Percentiles rank a stretch among this genome's conserved stretches.
phyloP scores from a whole-genome alignment of 1,140 invertebrate species.

The Apis dorsata region DNA sequence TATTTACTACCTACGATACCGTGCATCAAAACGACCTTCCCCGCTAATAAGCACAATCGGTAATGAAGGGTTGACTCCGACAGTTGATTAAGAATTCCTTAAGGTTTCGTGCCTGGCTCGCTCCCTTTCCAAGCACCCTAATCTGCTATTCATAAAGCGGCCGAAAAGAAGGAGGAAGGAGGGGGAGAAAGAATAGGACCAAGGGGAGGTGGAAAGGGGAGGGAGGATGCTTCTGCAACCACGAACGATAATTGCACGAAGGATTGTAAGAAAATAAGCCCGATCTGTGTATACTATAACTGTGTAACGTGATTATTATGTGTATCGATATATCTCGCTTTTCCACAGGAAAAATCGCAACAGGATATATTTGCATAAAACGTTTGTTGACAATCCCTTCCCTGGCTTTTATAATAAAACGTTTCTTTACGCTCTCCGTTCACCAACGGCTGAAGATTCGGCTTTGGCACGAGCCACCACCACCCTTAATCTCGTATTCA shows the following conservation, averaged over 20 bases:
- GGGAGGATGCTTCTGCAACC: background rate
- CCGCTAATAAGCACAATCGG: slow-evolving; percentile 61
- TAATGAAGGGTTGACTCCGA: slow-evolving; percentile 57
- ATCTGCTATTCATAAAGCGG: slow-evolving; percentile 63
- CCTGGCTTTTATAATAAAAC: no score
- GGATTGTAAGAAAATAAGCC: background rate
- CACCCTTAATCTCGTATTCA: slow-evolving; percentile 36
- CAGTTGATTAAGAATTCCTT: slow-evolving; percentile 60
- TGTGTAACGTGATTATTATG: no score
- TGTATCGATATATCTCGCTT: background rate
- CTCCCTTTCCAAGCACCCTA: slow-evolving; percentile 53
- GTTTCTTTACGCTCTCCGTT: background rate
- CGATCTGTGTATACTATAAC: no score
- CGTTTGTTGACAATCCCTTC: no score
- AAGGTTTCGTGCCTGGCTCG: slow-evolving; percentile 49
- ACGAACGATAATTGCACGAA: slow-evolving; percentile 54
- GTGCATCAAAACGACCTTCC: slow-evolving; percentile 37
- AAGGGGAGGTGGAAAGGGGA: background rate
- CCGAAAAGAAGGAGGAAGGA: slow-evolving; percentile 22
- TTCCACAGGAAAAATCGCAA: background rate
- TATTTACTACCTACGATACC: background rate
- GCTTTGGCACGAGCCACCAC: slow-evolving; percentile 29
- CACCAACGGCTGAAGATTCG: slow-evolving; percentile 27
- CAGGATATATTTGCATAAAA: no score
- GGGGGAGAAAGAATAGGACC: no score